These are phyloP conservation scores for Ceratitis capitata DNA, from an alignment of 1,140 invertebrate species.

Conservation along the genomic window DNA sequence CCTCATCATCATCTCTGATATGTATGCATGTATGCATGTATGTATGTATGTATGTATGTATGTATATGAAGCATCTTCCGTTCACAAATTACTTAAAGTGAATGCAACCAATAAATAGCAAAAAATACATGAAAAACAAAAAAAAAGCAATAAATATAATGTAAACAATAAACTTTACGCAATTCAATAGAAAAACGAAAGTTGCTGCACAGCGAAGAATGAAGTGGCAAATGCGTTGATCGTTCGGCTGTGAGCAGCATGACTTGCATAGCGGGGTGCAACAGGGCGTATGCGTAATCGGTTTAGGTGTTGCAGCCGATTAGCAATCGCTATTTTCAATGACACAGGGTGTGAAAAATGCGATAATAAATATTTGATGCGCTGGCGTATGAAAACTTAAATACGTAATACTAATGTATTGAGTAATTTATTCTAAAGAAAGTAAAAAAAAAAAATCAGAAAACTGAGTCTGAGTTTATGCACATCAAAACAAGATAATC, in stretches of 20 bases:
- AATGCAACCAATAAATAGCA: neutral
- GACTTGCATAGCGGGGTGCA: neutral
- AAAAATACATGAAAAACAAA: neutral
- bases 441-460: no score
- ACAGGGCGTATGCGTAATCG: constrained; percentile 16
- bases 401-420: neutral
- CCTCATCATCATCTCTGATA: no score
- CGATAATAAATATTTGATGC: neutral
- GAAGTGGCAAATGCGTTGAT: neutral
- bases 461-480: no score
- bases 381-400: no score
- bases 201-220: neutral
- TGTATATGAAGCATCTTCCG: no score
- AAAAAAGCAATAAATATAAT: no score
- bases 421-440: neutral
- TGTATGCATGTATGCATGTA: no score
- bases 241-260: no score
- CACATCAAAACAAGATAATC: no score
- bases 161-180: no score
- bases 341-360: neutral
- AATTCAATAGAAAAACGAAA: neutral
- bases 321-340: neutral
- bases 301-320: neutral
- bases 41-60: no score
- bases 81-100: no score